Evolutionary conservation across 37 sponge, comb jelly and placozoan species (phyloP).

Genomic region (Axinella damicornis): DNA sequence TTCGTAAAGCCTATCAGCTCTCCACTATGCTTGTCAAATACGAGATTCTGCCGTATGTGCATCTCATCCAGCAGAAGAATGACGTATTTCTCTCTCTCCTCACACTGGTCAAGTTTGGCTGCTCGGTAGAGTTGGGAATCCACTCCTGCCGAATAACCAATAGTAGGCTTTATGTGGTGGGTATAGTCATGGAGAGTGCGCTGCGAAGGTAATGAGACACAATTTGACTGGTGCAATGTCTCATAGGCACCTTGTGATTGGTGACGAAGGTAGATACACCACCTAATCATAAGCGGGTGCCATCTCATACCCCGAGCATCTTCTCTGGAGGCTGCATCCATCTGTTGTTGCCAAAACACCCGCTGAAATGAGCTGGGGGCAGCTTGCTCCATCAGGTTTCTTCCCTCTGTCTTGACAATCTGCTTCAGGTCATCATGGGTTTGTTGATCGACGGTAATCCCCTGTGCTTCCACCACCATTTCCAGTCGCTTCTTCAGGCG

Average conservation of each 20-base stretch:
- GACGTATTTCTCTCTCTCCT: slow-evolving; percentile 39
- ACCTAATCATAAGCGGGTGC: too few relatives aligned
- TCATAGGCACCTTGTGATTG: slow-evolving; percentile 23
- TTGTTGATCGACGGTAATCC: too few relatives aligned
- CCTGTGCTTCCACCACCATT: too few relatives aligned
- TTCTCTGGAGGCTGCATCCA: slow-evolving; percentile 31
- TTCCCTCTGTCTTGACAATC: too few relatives aligned
- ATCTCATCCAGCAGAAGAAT: too few relatives aligned
- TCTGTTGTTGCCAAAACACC: slow-evolving; percentile 56
- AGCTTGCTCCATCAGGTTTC: neutral
- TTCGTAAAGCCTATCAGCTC: slow-evolving; percentile 19
- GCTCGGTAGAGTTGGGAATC: slow-evolving; percentile 20
- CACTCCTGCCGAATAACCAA: too few relatives aligned
- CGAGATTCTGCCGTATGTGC: slow-evolving; percentile 34
- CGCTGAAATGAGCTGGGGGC: slow-evolving; percentile 20
- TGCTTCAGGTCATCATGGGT: too few relatives aligned
- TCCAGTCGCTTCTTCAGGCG: neutral
- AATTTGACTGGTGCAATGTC: neutral
- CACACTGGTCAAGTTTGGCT: slow-evolving; percentile 22
- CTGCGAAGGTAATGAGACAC: slow-evolving; percentile 32
- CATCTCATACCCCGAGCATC: too few relatives aligned
- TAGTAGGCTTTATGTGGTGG: too few relatives aligned
- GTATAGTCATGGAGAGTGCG: too few relatives aligned
- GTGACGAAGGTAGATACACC: slow-evolving; percentile 41
- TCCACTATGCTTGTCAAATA: slow-evolving; percentile 47